phyloP scores from a whole-genome alignment of 2,888 invertebrate genomes.

The Poecilobothrus nobilitatus region DNA sequence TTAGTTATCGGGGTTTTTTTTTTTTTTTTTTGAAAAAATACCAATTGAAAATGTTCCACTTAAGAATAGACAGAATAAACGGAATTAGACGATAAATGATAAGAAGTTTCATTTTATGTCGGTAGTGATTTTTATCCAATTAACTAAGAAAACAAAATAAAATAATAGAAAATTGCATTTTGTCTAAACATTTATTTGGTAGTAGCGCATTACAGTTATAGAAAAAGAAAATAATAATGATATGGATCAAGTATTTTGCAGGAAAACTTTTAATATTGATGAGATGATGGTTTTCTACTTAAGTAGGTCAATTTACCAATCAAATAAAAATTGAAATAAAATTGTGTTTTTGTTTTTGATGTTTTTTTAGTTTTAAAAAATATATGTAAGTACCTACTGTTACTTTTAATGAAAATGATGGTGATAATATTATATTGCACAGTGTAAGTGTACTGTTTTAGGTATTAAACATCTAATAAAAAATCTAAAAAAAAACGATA shows the following conservation, averaged over 20 bases:
- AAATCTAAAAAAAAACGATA: too few species aligned
- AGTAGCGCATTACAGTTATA: too few species aligned
- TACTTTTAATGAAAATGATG: too few species aligned
- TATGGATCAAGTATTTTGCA: not conserved
- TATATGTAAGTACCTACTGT: too few species aligned
- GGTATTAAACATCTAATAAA: too few species aligned
- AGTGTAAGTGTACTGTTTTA: too few species aligned
- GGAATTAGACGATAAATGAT: not conserved
- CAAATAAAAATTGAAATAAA: not conserved
- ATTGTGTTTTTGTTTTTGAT: too few species aligned
- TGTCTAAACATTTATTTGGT: too few species aligned
- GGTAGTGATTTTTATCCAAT: not conserved
- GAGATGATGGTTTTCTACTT: not conserved
- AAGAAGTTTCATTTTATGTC: not conserved
- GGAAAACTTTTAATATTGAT: not conserved
- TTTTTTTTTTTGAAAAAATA: not conserved
- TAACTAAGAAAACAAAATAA: not conserved
- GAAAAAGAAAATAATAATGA: not conserved
- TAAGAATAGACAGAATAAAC: not conserved
- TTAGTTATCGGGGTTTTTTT: not conserved
- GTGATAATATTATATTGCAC: too few species aligned
- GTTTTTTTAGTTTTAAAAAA: too few species aligned
- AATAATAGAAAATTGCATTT: too few species aligned
- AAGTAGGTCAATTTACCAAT: not conserved
- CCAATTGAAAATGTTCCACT: not conserved